These are phyloP conservation scores for Melanogrammus aeglefinus DNA, from an alignment of 2,797 vertebrate species.

Conservation along the genomic window DNA sequence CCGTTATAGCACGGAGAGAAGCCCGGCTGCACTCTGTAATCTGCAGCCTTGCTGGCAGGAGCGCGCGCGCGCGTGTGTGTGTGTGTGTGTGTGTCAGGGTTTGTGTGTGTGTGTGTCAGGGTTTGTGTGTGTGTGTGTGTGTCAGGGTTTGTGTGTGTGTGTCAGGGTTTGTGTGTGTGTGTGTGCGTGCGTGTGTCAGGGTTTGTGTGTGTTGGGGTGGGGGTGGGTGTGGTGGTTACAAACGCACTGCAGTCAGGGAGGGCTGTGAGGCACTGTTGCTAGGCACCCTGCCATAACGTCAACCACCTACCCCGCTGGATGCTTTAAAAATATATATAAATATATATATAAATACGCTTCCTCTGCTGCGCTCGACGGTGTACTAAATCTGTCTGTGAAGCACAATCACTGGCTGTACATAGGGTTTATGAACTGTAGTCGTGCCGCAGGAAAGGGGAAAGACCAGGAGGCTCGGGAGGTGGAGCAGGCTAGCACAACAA, in stretches of 20 bases:
- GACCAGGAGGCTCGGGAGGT: slow-evolving; percentile 40
- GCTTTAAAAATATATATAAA: slow-evolving; percentile 33
- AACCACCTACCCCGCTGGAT: slow-evolving; percentile 61
- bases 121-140: not conserved
- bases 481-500: slow-evolving; percentile 35
- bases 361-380: slow-evolving; percentile 40
- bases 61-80: not conserved
- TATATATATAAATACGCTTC: slow-evolving; percentile 34
- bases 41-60: slow-evolving; percentile 52
- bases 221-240: slow-evolving; percentile 66
- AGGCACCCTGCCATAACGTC: slow-evolving; percentile 52
- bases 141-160: not conserved
- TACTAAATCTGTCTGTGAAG: slow-evolving; percentile 42
- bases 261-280: slow-evolving; percentile 62
- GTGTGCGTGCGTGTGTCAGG: not conserved
- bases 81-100: slow-evolving; percentile 4
- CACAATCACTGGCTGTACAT: slow-evolving; percentile 40
- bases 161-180: not conserved
- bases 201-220: not conserved
- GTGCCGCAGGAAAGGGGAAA: slow-evolving; percentile 33
- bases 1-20: slow-evolving; percentile 72
- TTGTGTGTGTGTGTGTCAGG: slow-evolving; percentile 1
- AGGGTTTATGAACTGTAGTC: slow-evolving; percentile 22
- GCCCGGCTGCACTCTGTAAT: slow-evolving; percentile 76
- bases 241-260: slow-evolving; percentile 69